A percentile compares a stretch with the other conserved stretches of the same genome.
Conservation (phyloP, 2,113 vertebrate species). For the Brienomyrus longianalis region DNA sequence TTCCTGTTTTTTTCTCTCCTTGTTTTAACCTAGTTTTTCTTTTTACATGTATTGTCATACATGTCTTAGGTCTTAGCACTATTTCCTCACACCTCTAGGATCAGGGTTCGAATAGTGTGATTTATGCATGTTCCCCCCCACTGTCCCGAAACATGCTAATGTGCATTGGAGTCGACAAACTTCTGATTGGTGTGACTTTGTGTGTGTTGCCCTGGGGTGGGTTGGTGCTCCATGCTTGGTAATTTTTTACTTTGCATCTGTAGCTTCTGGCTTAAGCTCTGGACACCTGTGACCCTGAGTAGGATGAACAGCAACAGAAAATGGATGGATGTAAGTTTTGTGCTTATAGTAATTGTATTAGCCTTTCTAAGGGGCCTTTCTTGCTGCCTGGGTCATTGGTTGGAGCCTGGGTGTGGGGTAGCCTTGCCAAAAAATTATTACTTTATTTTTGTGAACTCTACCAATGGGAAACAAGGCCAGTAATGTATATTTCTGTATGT, state of each 20-base stretch:
- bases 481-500: background rate
- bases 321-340: background rate
- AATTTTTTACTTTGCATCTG: background rate
- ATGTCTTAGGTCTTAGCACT: background rate
- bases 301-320: background rate
- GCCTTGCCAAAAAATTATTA: background rate
- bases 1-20: background rate
- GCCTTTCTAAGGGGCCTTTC: background rate
- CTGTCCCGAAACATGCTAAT: background rate
- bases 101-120: background rate
- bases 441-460: background rate
- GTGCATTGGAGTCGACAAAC: background rate
- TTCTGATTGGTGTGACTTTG: background rate
- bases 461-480: background rate
- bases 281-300: background rate
- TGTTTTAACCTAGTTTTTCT: background rate
- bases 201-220: background rate
- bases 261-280: background rate
- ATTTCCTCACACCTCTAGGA: background rate
- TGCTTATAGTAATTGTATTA: background rate
- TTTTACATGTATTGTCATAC: background rate
- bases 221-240: background rate
- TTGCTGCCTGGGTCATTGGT: background rate
- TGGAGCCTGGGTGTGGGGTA: background rate
- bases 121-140: background rate